A percentile compares a stretch with the other conserved stretches of the same genome.
Conservation (phyloP, 2,797 vertebrate genomes). For the Sarcophilus harrisii region DNA sequence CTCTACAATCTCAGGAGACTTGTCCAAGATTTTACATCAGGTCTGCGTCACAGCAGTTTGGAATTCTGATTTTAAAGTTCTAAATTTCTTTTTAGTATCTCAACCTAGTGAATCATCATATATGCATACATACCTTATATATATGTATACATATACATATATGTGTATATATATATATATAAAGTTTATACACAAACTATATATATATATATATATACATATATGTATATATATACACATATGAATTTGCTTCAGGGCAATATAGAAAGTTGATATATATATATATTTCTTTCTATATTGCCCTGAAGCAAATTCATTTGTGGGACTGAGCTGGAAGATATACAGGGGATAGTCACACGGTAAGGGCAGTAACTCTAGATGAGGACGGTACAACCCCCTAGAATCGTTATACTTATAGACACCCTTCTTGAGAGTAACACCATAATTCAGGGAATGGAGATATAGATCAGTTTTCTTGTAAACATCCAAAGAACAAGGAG, state of each 20-base stretch:
- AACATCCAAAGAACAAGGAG: not conserved
- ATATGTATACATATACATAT: too few relatives aligned
- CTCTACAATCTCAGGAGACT: slow-evolving; percentile 14
- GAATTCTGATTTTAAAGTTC: slow-evolving; percentile 1
- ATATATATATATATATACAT: too few relatives aligned
- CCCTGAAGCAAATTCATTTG: not conserved
- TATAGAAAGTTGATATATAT: too few relatives aligned
- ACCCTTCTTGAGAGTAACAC: not conserved
- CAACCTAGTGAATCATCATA: slow-evolving; percentile 20
- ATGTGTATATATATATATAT: too few relatives aligned
- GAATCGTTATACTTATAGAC: not conserved
- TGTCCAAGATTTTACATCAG: slow-evolving; percentile 7
- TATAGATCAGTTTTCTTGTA: not conserved
- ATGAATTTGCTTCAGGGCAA: too few relatives aligned
- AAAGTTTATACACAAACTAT: too few relatives aligned
- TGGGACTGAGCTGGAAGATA: not conserved
- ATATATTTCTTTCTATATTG: not conserved
- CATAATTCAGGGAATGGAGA: not conserved
- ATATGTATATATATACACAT: too few relatives aligned
- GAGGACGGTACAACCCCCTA: not conserved
- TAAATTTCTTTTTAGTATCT: slow-evolving; percentile 4
- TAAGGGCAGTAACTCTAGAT: not conserved
- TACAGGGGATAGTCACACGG: not conserved
- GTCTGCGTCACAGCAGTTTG: not conserved
- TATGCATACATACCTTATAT: not conserved